phyloP scores from a whole-genome alignment of 1,140 invertebrate genomes.

The Ceratoteleas bidentatus region DNA sequence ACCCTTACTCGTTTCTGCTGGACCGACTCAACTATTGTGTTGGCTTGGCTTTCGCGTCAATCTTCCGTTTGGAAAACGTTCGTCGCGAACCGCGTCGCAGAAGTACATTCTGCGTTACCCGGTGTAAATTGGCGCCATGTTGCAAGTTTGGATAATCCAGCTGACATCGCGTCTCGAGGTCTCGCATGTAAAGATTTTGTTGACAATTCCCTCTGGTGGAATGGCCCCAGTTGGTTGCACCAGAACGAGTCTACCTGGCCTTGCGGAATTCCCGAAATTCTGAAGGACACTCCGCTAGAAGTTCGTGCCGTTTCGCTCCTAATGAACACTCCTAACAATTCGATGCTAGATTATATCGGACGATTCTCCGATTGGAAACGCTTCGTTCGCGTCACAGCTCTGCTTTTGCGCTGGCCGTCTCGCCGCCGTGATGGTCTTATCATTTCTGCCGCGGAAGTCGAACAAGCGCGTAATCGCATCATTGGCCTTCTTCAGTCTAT shows the following conservation, averaged over 20 bases:
- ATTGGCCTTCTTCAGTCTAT: background rate
- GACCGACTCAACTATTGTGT: background rate
- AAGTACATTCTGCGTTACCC: background rate
- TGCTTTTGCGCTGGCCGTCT: background rate
- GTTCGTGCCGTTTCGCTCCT: no score
- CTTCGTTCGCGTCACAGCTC: background rate
- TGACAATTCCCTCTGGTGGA: background rate
- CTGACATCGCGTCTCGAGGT: background rate
- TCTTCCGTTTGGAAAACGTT: background rate
- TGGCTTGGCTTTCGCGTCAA: background rate
- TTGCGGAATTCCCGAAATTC: no score
- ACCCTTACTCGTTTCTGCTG: slow-evolving; percentile 1
- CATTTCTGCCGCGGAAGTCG: background rate
- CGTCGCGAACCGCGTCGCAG: background rate
- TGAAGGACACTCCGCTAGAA: no score
- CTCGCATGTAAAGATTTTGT: background rate
- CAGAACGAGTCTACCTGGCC: background rate
- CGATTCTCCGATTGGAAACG: background rate
- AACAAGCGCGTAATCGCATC: slow-evolving; percentile 1
- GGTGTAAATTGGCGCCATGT: background rate
- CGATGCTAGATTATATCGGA: no score
- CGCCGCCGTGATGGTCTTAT: background rate
- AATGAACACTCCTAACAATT: no score
- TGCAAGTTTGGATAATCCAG: background rate
- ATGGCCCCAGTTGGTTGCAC: background rate